Evolutionary conservation across 2,797 vertebrate species (phyloP).

Genomic region (Bradypus variegatus): DNA sequence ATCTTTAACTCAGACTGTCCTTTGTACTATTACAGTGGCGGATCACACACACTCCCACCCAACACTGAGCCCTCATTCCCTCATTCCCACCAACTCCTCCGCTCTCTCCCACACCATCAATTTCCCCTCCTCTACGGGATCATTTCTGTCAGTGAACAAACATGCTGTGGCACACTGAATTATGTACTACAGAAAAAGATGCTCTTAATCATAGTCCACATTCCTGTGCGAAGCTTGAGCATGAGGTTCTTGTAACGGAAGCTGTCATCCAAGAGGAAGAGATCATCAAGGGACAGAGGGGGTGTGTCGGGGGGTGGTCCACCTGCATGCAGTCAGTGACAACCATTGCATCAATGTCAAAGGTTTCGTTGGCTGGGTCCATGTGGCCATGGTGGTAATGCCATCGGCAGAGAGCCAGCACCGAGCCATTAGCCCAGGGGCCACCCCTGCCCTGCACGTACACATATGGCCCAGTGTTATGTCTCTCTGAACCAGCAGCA

Average conservation of each 20-base stretch:
- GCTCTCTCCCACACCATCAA: fast-evolving
- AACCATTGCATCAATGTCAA: constrained; percentile 86
- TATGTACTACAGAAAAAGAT: no score
- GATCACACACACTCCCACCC: fast-evolving
- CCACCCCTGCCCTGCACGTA: constrained; percentile 76
- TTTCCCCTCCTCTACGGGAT: background rate
- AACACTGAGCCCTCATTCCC: no score
- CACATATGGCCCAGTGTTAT: constrained; percentile 83
- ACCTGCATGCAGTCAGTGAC: constrained; percentile 85
- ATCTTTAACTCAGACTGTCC: background rate
- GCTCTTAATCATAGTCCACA: constrained; percentile 72
- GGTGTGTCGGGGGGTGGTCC: constrained; percentile 74
- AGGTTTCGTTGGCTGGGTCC: constrained; percentile 93
- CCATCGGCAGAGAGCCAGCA: constrained; percentile 87
- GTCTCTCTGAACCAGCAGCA: no score
- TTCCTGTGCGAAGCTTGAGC: constrained; percentile 80
- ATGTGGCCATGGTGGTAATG: constrained; percentile 89
- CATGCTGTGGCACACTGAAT: no score
- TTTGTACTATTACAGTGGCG: background rate
- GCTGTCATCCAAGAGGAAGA: constrained; percentile 24
- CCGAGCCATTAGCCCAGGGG: constrained; percentile 75
- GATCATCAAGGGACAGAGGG: constrained; percentile 37
- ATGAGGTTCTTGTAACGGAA: constrained; percentile 86
- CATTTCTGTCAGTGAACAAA: background rate
- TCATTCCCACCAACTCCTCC: background rate